phyloP scores from a whole-genome alignment of 2,888 invertebrate species.

The Euproctis similis region DNA sequence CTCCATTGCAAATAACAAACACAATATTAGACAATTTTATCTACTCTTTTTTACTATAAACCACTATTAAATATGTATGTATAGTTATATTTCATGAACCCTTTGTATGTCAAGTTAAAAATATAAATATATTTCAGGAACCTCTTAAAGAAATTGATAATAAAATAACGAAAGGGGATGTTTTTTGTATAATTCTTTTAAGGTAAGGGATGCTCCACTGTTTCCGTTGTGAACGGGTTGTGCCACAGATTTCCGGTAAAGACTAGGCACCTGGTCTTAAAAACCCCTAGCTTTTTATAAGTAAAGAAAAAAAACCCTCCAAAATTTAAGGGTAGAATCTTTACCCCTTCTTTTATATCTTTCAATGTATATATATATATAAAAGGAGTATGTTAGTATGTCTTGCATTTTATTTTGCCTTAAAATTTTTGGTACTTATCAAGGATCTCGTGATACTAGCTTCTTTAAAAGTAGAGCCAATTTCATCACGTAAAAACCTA shows the following conservation, averaged over 20 bases:
- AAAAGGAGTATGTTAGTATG: slow-evolving; percentile 5
- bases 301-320: slow-evolving; percentile 47
- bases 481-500: too few relatives aligned
- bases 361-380: slow-evolving; percentile 5
- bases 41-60: too few relatives aligned
- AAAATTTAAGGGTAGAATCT: slow-evolving; percentile 49
- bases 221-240: slow-evolving; percentile 66
- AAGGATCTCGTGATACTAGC: too few relatives aligned
- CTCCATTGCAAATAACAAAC: too few relatives aligned
- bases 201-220: slow-evolving; percentile 60
- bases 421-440: too few relatives aligned
- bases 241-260: slow-evolving; percentile 71
- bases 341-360: slow-evolving; percentile 53
- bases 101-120: slow-evolving; percentile 8
- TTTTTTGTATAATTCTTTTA: slow-evolving; percentile 46
- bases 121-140: slow-evolving; percentile 16
- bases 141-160: slow-evolving; percentile 21
- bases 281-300: slow-evolving; percentile 55
- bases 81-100: too few relatives aligned
- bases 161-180: slow-evolving; percentile 32
- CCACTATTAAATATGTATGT: too few relatives aligned
- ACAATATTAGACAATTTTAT: too few relatives aligned
- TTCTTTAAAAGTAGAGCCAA: too few relatives aligned
- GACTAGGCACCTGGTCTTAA: slow-evolving; percentile 63
- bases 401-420: neutral